Evolutionary conservation across 2,888 invertebrate species (phyloP).

Genomic region (Tetanocera ferruginea): DNA sequence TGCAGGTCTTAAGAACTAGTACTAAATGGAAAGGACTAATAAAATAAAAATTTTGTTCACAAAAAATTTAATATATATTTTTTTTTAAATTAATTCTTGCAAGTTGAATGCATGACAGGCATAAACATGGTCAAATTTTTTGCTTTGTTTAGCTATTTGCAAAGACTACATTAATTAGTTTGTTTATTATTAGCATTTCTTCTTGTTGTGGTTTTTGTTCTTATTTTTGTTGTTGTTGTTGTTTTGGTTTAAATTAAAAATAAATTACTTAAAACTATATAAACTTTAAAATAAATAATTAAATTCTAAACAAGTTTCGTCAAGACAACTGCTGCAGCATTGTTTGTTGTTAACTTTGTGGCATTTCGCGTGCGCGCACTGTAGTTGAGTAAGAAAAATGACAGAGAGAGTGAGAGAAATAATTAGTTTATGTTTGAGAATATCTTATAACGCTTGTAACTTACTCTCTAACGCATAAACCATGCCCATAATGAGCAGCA

Average conservation of each 20-base stretch:
- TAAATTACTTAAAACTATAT: constrained; percentile 39
- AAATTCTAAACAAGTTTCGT: neutral
- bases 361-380: constrained; percentile 73
- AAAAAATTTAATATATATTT: neutral
- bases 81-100: too few species aligned
- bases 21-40: too few species aligned
- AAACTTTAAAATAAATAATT: constrained; percentile 19
- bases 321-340: constrained; percentile 5
- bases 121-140: neutral
- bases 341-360: constrained; percentile 64
- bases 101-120: too few species aligned
- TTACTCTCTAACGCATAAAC: constrained; percentile 88
- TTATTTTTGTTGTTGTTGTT: neutral
- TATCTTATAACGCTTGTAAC: constrained; percentile 65
- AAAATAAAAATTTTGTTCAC: neutral
- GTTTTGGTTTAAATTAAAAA: constrained; percentile 28
- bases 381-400: constrained; percentile 59
- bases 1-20: neutral
- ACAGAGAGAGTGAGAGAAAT: neutral
- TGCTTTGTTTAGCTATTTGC: neutral
- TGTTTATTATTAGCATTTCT: neutral
- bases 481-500: constrained; percentile 84
- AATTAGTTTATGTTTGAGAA: neutral
- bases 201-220: too few species aligned
- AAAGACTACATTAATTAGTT: too few species aligned